Conservation (phyloP, 2,797 vertebrate species). For the Melanitta fusca region DNA sequence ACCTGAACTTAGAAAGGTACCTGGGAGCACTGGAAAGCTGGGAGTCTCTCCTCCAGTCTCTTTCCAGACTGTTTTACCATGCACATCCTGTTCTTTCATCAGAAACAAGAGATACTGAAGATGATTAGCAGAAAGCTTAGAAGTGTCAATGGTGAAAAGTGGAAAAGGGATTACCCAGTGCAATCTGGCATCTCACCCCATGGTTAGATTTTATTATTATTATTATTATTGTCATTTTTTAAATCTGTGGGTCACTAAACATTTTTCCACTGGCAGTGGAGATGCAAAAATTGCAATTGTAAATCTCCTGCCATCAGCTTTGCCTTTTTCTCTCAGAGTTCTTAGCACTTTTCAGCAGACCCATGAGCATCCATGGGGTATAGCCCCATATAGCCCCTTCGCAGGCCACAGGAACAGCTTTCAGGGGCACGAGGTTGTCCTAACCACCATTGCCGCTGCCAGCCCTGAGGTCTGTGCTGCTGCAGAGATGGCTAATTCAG, state of each 20-base stretch:
- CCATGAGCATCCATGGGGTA: neutral
- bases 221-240: neutral
- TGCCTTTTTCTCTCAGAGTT: neutral
- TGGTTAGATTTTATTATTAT: neutral
- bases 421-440: too few species aligned
- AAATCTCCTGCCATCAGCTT: neutral
- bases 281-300: neutral
- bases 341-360: neutral
- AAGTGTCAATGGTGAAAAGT: neutral
- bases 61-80: neutral
- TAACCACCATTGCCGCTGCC: neutral
- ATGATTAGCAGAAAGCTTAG: neutral
- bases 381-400: neutral
- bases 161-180: neutral
- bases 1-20: neutral
- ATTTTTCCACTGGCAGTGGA: neutral
- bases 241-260: neutral
- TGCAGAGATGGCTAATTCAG: neutral
- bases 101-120: neutral
- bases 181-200: neutral
- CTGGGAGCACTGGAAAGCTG: accelerated
- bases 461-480: accelerated
- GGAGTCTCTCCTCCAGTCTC: neutral
- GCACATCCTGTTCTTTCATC: neutral
- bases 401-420: accelerated